phyloP scores from a whole-genome alignment of 2,113 vertebrate species.

The Lophochroa leadbeateri region DNA sequence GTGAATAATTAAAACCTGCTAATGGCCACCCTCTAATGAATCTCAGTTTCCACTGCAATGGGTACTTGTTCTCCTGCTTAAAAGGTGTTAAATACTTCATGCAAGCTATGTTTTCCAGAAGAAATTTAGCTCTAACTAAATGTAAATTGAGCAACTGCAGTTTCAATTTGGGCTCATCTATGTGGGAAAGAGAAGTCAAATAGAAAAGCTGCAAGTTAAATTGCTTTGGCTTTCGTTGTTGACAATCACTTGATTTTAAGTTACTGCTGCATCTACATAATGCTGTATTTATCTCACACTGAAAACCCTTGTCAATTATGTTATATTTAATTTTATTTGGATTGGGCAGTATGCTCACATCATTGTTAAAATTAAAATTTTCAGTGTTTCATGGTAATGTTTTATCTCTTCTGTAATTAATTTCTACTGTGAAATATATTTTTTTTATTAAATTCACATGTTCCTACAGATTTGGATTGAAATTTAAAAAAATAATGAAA shows the following conservation, averaged over 20 bases:
- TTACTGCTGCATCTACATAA: background rate
- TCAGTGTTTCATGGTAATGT: background rate
- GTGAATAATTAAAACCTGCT: background rate
- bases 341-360: background rate
- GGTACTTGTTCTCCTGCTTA: background rate
- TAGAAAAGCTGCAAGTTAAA: background rate
- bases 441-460: background rate
- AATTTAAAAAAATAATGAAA: background rate
- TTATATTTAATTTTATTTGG: background rate
- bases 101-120: background rate
- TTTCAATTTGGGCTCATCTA: background rate
- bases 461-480: background rate
- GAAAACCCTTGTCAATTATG: background rate
- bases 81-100: background rate
- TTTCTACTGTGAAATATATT: background rate
- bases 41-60: background rate
- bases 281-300: background rate
- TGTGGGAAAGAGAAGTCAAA: background rate
- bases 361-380: background rate
- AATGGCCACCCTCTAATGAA: fast-evolving
- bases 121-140: background rate
- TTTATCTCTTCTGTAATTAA: background rate
- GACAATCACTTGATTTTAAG: background rate
- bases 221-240: background rate
- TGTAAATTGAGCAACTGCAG: background rate